phyloP scores from a whole-genome alignment of 2,888 invertebrate genomes.

The Pristionchus japonicus region DNA sequence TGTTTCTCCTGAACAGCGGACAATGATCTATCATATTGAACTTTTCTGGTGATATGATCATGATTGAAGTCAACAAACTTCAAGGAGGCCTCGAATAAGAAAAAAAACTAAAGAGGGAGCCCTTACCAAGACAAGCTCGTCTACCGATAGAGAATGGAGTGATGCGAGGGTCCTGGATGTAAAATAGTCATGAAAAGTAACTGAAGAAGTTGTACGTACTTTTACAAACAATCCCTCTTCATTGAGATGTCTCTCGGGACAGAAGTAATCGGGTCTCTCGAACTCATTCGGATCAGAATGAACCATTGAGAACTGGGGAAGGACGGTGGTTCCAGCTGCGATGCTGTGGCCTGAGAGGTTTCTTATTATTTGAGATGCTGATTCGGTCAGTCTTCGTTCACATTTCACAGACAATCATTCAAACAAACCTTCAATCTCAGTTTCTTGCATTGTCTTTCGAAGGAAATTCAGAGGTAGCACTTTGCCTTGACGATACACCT shows the following conservation, averaged over 20 bases:
- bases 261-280: conserved; percentile 29
- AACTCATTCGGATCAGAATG: conserved; percentile 22
- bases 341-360: background rate
- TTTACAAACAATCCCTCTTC: background rate
- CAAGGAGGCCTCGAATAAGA: no score
- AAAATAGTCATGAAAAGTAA: no score
- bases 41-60: no score
- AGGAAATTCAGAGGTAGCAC: background rate
- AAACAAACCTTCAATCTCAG: background rate
- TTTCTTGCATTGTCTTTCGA: conserved; percentile 1
- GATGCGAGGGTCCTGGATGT: background rate
- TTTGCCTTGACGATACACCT: background rate
- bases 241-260: conserved; percentile 36
- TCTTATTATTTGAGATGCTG: no score
- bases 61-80: no score
- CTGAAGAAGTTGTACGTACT: no score
- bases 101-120: no score
- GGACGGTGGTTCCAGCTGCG: background rate
- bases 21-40: no score
- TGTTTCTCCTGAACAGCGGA: background rate
- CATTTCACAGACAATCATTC: no score
- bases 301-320: conserved; percentile 21
- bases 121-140: background rate
- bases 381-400: no score
- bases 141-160: background rate